These are phyloP conservation scores for Oreochromis tanganicae DNA, from an alignment of 2,113 vertebrate species.

Conservation along the genomic window DNA sequence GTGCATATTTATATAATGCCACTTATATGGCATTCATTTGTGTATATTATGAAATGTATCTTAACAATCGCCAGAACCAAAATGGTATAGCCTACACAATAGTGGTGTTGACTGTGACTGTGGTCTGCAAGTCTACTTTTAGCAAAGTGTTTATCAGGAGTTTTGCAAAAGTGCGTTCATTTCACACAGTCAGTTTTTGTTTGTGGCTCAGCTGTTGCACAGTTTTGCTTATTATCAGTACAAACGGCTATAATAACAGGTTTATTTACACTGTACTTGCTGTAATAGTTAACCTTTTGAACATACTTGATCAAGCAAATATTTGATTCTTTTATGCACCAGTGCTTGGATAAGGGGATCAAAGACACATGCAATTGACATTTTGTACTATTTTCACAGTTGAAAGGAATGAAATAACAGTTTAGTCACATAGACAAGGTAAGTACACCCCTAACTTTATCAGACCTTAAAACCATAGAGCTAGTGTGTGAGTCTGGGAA, in stretches of 20 bases:
- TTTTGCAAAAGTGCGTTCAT: neutral
- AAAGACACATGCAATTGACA: neutral
- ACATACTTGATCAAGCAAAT: neutral
- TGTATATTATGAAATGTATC: neutral
- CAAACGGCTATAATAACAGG: neutral
- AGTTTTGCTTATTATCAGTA: neutral
- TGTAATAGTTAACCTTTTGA: neutral
- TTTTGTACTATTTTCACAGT: neutral
- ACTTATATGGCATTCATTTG: neutral
- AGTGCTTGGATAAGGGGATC: neutral
- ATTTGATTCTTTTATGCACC: neutral
- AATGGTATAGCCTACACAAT: neutral
- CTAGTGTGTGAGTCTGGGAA: neutral
- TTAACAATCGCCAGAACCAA: neutral
- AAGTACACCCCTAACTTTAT: neutral
- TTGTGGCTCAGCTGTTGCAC: neutral
- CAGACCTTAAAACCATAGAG: neutral
- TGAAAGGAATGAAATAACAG: neutral
- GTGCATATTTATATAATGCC: neutral
- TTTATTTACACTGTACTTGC: neutral
- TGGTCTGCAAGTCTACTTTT: neutral
- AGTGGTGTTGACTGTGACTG: neutral
- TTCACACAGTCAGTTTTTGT: neutral
- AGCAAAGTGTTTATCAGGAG: neutral
- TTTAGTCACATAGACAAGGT: neutral